Conservation (phyloP, 2,113 vertebrate genomes). For the Odobenus rosmarus region DNA sequence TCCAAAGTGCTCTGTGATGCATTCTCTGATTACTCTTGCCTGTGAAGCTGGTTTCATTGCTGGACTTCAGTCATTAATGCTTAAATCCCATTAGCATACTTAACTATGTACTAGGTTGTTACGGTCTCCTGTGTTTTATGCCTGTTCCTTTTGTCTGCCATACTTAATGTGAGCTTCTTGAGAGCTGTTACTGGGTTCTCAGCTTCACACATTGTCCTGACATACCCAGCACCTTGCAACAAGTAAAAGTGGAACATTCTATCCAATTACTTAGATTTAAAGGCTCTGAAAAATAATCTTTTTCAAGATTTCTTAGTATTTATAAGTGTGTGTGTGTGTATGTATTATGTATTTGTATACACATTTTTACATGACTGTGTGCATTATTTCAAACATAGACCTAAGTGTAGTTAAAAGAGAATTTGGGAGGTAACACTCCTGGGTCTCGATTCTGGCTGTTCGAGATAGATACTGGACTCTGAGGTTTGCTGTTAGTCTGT, state of each 20-base stretch:
- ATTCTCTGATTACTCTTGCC: neutral
- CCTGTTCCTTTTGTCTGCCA: neutral
- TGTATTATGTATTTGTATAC: neutral
- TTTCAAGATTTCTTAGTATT: neutral
- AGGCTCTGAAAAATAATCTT: neutral
- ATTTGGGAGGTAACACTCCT: neutral
- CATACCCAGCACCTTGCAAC: neutral
- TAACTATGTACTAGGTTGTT: neutral
- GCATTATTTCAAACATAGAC: neutral
- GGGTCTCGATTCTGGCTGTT: neutral
- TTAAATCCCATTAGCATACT: neutral
- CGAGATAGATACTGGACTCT: neutral
- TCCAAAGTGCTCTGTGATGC: neutral
- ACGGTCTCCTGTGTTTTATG: neutral
- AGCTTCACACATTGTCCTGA: neutral
- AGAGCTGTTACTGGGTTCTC: neutral
- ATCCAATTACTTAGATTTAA: neutral
- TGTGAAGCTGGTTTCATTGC: neutral
- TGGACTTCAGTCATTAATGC: neutral
- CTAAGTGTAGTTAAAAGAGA: neutral
- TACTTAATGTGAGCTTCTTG: neutral
- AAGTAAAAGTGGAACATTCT: neutral
- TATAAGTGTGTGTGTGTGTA: neutral
- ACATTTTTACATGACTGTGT: neutral
- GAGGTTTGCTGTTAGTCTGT: neutral